Evolutionary conservation across 2,797 vertebrate species (phyloP).

Genomic region (Eulemur albifrons): DNA sequence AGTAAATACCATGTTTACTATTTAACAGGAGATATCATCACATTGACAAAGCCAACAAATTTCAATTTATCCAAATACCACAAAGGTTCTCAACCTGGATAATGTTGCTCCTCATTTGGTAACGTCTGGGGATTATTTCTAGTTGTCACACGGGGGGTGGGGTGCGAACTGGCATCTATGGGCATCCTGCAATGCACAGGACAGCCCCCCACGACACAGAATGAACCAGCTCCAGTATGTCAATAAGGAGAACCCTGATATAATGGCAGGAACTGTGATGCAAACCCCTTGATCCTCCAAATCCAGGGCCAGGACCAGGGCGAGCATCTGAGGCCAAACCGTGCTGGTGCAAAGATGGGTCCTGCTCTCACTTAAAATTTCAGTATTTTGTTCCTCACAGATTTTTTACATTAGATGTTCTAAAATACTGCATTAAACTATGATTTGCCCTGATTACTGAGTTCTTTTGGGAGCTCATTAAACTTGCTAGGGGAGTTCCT

Average conservation of each 20-base stretch:
- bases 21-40: rapidly evolving
- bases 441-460: background rate
- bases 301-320: background rate
- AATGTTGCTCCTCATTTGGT: rapidly evolving
- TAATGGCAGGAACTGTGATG: background rate
- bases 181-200: rapidly evolving
- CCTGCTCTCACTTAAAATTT: background rate
- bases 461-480: background rate
- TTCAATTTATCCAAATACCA: rapidly evolving
- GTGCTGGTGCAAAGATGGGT: rapidly evolving
- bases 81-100: background rate
- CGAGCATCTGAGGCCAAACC: rapidly evolving
- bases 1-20: rapidly evolving
- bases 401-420: background rate
- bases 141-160: rapidly evolving
- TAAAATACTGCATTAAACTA: background rate
- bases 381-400: background rate
- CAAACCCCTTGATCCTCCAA: rapidly evolving
- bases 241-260: background rate
- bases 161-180: no score
- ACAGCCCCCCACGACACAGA: background rate
- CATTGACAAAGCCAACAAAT: rapidly evolving
- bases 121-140: rapidly evolving
- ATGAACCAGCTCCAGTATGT: rapidly evolving
- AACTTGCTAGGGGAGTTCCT: background rate